Conservation (phyloP, 2,113 vertebrate species). For the Dicaeum eximium region DNA sequence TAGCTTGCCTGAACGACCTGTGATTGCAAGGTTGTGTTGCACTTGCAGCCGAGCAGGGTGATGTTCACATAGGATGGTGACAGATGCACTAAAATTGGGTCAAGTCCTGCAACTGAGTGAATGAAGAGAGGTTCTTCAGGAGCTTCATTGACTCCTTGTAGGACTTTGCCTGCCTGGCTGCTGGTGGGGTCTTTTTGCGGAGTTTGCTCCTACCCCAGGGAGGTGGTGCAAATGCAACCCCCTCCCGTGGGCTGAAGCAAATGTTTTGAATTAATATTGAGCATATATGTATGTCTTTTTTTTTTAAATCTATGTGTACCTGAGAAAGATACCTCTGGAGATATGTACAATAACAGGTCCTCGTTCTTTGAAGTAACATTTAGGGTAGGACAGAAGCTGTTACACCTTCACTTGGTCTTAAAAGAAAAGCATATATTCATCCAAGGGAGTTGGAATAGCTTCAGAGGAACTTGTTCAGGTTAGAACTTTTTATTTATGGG, state of each 20-base stretch:
- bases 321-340: neutral
- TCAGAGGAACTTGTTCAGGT: neutral
- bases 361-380: neutral
- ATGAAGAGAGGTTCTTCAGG: conserved; percentile 41
- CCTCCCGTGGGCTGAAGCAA: neutral
- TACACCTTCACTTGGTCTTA: neutral
- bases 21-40: conserved; percentile 56
- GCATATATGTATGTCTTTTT: neutral
- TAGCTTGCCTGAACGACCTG: conserved; percentile 50
- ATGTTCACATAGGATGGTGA: conserved; percentile 29
- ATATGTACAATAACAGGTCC: neutral
- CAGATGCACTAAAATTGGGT: conserved; percentile 54
- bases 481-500: neutral
- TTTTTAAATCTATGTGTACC: neutral
- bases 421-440: neutral
- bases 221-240: neutral
- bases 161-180: conserved; percentile 1
- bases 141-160: conserved; percentile 26
- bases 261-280: neutral
- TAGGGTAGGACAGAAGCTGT: neutral
- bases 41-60: conserved; percentile 24
- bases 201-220: too few species aligned
- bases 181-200: neutral
- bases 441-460: neutral
- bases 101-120: conserved; percentile 42